Percentiles rank a stretch among this genome's conserved stretches.
phyloP scores from a whole-genome alignment of 2,113 vertebrate species.

The Psophia crepitans region DNA sequence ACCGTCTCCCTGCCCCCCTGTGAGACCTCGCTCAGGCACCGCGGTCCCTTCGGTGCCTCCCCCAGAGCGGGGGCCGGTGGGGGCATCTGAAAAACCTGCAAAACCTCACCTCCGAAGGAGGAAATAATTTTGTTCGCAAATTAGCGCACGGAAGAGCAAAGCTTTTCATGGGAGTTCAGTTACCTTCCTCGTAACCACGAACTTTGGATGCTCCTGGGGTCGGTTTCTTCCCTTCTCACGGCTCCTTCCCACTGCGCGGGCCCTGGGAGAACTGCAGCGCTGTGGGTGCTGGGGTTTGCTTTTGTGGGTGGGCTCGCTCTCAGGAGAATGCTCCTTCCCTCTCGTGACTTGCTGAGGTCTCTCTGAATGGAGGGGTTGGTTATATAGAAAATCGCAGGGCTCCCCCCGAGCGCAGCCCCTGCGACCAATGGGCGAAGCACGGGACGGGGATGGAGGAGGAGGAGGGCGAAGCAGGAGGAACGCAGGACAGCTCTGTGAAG shows the following conservation, averaged over 20 bases:
- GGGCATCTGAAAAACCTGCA: background rate
- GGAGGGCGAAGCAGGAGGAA: background rate
- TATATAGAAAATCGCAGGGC: conserved; percentile 16
- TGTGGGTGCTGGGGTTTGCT: background rate
- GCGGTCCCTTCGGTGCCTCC: accelerated
- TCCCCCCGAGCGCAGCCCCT: background rate
- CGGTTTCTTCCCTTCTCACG: background rate
- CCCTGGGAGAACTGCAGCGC: background rate
- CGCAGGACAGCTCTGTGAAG: background rate
- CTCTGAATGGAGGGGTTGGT: background rate
- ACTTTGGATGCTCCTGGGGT: background rate
- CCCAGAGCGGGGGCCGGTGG: accelerated
- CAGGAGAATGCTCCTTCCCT: background rate
- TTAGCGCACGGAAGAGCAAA: accelerated
- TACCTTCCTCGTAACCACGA: background rate
- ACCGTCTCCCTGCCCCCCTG: background rate
- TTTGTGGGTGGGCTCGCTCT: background rate
- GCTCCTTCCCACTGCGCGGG: background rate
- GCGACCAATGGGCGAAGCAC: conserved; percentile 30
- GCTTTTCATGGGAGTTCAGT: accelerated
- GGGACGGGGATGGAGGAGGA: conserved; percentile 17
- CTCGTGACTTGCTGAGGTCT: background rate
- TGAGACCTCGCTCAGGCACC: background rate
- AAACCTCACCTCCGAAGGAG: background rate
- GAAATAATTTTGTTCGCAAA: background rate